Conservation (phyloP, 2,888 invertebrate species). For the Macrosoma leucophasiata region DNA sequence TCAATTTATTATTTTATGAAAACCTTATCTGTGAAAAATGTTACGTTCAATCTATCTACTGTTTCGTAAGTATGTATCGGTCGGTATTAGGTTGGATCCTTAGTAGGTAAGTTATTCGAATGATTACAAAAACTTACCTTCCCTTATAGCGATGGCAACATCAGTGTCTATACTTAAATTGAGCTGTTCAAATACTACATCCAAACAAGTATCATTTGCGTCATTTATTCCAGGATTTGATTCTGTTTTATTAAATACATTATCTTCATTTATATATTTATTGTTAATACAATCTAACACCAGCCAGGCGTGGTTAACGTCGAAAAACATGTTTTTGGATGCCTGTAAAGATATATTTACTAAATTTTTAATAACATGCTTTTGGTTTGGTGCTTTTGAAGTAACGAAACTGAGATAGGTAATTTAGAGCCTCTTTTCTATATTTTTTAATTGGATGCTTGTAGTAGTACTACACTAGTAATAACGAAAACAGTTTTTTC, state of each 20-base stretch:
- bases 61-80: background rate
- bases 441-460: background rate
- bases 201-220: conserved; percentile 5
- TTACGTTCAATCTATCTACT: background rate
- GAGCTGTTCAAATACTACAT: conserved; percentile 26
- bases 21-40: background rate
- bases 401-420: too few species aligned
- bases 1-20: background rate
- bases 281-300: conserved; percentile 27
- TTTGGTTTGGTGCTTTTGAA: too few species aligned
- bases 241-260: background rate
- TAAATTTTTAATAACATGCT: background rate
- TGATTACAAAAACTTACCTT: too few species aligned
- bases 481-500: background rate
- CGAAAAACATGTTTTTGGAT: conserved; percentile 37
- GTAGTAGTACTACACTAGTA: background rate
- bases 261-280: background rate
- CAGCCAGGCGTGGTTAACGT: conserved; percentile 43
- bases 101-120: too few species aligned
- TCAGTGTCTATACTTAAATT: conserved; percentile 47
- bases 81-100: too few species aligned
- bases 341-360: conserved; percentile 34
- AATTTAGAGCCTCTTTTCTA: background rate
- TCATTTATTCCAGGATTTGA: background rate
- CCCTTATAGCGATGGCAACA: conserved; percentile 30